These are phyloP conservation scores for Ornithorhynchus anatinus DNA, from an alignment of 2,113 vertebrate genomes.

Conservation along the genomic window DNA sequence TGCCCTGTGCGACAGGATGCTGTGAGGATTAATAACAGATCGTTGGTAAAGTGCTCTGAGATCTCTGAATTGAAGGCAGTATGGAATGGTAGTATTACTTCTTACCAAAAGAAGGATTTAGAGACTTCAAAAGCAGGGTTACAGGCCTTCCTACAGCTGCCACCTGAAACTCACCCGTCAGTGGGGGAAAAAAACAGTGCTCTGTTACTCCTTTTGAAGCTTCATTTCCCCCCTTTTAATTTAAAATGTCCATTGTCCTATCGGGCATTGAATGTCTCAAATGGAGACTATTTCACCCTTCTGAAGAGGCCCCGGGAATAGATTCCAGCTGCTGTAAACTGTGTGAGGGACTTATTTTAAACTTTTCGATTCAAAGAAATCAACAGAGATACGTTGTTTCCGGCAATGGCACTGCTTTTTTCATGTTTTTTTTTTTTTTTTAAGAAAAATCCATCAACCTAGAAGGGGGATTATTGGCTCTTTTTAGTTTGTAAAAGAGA, in stretches of 20 bases:
- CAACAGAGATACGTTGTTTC: not conserved
- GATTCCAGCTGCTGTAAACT: slow-evolving; percentile 29
- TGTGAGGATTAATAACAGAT: slow-evolving; percentile 1
- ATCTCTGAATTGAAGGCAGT: not conserved
- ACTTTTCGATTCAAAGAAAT: slow-evolving; percentile 11
- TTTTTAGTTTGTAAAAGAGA: not conserved
- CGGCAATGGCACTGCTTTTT: slow-evolving; percentile 25
- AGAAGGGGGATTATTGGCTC: not conserved
- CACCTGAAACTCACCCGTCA: not conserved
- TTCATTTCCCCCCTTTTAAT: not conserved
- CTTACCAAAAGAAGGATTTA: not conserved
- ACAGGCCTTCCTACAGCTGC: not conserved
- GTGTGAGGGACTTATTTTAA: slow-evolving; percentile 37
- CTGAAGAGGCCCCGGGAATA: slow-evolving; percentile 28
- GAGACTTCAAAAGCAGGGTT: not conserved
- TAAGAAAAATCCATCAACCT: slow-evolving; percentile 37
- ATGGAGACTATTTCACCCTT: slow-evolving; percentile 16
- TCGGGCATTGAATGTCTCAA: not conserved
- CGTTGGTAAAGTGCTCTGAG: not conserved
- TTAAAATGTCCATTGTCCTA: slow-evolving; percentile 4
- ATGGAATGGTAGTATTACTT: not conserved
- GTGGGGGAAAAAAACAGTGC: not conserved
- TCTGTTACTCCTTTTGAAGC: not conserved
- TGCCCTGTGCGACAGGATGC: not conserved
- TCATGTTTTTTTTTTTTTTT: slow-evolving; percentile 29